These are phyloP conservation scores for Gymnothorax javanicus DNA, from an alignment of 2,797 vertebrate genomes.

Conservation along the genomic window DNA sequence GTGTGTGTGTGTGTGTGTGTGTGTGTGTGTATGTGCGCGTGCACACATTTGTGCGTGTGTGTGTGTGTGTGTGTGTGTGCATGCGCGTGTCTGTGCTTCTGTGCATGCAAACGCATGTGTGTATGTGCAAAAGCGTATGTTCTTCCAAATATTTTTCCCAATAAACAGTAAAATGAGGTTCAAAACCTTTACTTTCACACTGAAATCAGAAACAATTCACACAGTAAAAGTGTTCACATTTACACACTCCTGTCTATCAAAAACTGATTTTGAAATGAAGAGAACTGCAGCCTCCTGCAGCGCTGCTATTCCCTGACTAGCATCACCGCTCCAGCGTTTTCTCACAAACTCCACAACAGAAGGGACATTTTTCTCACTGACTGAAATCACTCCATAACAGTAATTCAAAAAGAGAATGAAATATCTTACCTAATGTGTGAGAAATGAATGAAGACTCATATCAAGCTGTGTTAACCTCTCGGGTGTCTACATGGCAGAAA, in stretches of 20 bases:
- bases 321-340: slow-evolving; percentile 57
- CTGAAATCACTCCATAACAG: slow-evolving; percentile 61
- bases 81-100: background rate
- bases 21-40: too few relatives aligned
- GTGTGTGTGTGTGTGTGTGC: background rate
- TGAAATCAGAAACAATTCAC: slow-evolving; percentile 4
- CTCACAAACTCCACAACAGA: slow-evolving; percentile 62
- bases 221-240: background rate
- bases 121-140: background rate
- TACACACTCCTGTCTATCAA: background rate
- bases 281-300: slow-evolving; percentile 6
- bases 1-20: background rate
- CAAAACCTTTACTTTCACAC: background rate
- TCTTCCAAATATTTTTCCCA: background rate
- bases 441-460: slow-evolving; percentile 54
- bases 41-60: background rate
- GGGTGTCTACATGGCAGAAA: background rate
- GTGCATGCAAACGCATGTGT: too few relatives aligned
- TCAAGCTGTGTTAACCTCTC: slow-evolving; percentile 39
- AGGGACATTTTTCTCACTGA: slow-evolving; percentile 56
- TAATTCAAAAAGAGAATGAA: slow-evolving; percentile 48
- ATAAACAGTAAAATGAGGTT: background rate
- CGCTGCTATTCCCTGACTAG: slow-evolving; percentile 44
- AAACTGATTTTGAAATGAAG: background rate
- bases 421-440: slow-evolving; percentile 55